Conservation (phyloP, 2,113 vertebrate species). For the Heliornis fulica region DNA sequence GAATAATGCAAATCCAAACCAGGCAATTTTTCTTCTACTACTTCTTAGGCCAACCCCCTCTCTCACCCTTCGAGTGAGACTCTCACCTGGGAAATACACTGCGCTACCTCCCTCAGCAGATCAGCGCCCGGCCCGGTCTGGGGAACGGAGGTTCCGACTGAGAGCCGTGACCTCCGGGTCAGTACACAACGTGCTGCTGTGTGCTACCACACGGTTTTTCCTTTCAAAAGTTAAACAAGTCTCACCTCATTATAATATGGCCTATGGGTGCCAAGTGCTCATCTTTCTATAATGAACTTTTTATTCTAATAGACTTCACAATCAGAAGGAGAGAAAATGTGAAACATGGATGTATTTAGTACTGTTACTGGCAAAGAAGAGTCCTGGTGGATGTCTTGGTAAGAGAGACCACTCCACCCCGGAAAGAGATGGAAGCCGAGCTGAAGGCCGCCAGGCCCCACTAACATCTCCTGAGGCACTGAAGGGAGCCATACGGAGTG, state of each 20-base stretch:
- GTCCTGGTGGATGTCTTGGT: background rate
- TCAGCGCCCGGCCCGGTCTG: background rate
- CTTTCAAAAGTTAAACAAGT: slow-evolving; percentile 14
- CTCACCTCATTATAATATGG: slow-evolving; percentile 70
- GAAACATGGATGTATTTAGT: background rate
- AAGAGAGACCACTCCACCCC: background rate
- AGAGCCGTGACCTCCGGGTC: slow-evolving; percentile 26
- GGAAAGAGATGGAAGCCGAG: background rate
- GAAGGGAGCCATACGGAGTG: slow-evolving; percentile 1
- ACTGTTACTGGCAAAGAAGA: background rate
- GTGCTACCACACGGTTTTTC: background rate
- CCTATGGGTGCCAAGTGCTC: slow-evolving; percentile 57
- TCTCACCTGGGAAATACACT: slow-evolving; percentile 4
- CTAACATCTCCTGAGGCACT: background rate
- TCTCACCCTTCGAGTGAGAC: accelerated
- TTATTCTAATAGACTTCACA: slow-evolving; percentile 53
- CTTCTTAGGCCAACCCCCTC: background rate
- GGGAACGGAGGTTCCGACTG: background rate
- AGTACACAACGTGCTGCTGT: background rate
- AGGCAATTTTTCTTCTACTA: background rate
- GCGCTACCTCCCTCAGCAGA: background rate
- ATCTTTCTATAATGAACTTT: slow-evolving; percentile 52
- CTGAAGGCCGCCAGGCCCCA: slow-evolving; percentile 17
- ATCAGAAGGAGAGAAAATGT: background rate
- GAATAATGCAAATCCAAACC: background rate